Evolutionary conservation across 1,140 invertebrate species (phyloP).

Genomic region (Drosophila tristis): DNA sequence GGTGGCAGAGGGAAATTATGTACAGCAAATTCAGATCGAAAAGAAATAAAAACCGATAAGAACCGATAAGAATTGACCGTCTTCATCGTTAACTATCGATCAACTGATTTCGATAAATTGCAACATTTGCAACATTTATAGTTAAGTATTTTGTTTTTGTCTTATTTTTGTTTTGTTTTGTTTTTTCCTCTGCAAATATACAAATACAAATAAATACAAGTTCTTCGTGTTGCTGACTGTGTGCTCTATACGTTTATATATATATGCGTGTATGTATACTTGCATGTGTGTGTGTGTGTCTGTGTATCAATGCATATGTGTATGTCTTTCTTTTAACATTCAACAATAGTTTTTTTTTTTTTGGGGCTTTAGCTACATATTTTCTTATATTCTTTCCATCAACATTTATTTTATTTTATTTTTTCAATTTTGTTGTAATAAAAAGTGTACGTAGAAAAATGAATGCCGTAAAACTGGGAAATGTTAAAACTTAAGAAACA

Average conservation of each 20-base stretch:
- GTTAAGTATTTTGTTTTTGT: constrained; percentile 38
- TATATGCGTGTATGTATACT: constrained; percentile 45
- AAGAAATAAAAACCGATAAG: constrained; percentile 30
- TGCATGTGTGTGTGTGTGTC: constrained; percentile 40
- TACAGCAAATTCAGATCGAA: constrained; percentile 69
- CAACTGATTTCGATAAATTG: constrained; percentile 40
- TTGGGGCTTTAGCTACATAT: constrained; percentile 31
- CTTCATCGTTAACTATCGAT: constrained; percentile 6
- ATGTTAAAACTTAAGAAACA: constrained; percentile 15
- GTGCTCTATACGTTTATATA: constrained; percentile 62
- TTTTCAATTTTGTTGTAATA: constrained; percentile 9
- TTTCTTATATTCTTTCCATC: constrained; percentile 10
- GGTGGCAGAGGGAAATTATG: constrained; percentile 66
- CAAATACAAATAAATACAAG: constrained; percentile 82
- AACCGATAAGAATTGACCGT: constrained; percentile 19
- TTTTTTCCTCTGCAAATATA: constrained; percentile 60
- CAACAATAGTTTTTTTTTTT: constrained; percentile 66
- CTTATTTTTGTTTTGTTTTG: constrained; percentile 5
- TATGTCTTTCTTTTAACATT: constrained; percentile 63
- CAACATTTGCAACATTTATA: constrained; percentile 34
- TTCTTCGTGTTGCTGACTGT: constrained; percentile 53
- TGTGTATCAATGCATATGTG: constrained; percentile 47
- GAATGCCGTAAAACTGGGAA: constrained; percentile 27
- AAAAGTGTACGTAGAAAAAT: constrained; percentile 37
- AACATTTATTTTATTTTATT: constrained; percentile 19